Conservation (phyloP, 2,113 vertebrate species). For the Brachyhypopomus occidentalis region DNA sequence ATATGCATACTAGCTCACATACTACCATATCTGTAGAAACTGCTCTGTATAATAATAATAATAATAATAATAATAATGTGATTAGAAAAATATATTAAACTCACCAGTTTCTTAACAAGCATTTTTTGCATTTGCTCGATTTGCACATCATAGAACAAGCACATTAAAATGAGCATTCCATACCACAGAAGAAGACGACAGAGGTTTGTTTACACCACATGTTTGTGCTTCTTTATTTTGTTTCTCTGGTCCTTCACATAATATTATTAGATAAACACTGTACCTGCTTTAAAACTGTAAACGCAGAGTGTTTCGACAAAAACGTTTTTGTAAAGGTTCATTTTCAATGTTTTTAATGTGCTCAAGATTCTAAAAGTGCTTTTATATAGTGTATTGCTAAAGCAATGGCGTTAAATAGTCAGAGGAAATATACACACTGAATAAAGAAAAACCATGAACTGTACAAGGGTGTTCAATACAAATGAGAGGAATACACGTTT, state of each 20-base stretch:
- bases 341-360: slow-evolving; percentile 53
- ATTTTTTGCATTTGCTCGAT: slow-evolving; percentile 21
- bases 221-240: slow-evolving; percentile 58
- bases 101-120: slow-evolving; percentile 30
- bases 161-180: slow-evolving; percentile 28
- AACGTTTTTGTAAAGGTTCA: slow-evolving; percentile 53
- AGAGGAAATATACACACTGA: slow-evolving; percentile 49
- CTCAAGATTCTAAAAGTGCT: slow-evolving; percentile 61
- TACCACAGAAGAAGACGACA: slow-evolving; percentile 49
- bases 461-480: slow-evolving; percentile 51
- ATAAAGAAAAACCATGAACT: slow-evolving; percentile 42
- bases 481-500: slow-evolving; percentile 51
- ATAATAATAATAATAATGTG: not conserved
- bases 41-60: too few relatives aligned
- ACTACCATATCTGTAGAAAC: too few relatives aligned
- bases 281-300: slow-evolving; percentile 57
- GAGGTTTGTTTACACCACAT: slow-evolving; percentile 41
- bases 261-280: slow-evolving; percentile 58
- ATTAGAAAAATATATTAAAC: slow-evolving; percentile 26
- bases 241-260: slow-evolving; percentile 55
- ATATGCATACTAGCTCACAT: too few relatives aligned
- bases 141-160: slow-evolving; percentile 41
- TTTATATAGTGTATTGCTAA: slow-evolving; percentile 60
- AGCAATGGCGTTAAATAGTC: slow-evolving; percentile 57
- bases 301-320: slow-evolving; percentile 55